Percentiles rank a stretch among this genome's conserved stretches.
Conservation (phyloP, 2,888 invertebrate species). For the Pyrgus malvae region DNA sequence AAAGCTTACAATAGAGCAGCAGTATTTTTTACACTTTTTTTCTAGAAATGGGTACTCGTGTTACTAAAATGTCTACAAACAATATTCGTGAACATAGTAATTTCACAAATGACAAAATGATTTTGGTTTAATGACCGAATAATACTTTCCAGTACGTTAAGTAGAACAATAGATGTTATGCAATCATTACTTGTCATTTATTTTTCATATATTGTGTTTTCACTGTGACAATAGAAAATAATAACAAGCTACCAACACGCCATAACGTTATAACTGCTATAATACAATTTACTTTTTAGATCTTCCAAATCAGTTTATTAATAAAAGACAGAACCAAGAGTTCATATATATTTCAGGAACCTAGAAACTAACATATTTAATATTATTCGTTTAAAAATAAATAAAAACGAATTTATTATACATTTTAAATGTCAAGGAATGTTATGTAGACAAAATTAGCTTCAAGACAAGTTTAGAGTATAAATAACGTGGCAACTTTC, state of each 20-base stretch:
- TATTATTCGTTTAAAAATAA: too few relatives aligned
- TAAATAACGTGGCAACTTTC: neutral
- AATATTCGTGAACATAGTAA: constrained; percentile 19
- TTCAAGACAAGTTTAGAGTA: neutral
- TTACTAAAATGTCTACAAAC: neutral
- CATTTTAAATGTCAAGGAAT: too few relatives aligned
- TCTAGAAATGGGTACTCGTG: too few relatives aligned
- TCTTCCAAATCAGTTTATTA: too few relatives aligned
- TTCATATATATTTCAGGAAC: too few relatives aligned
- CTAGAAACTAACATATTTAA: too few relatives aligned
- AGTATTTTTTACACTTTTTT: neutral
- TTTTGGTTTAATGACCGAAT: constrained; percentile 44
- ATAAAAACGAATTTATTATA: too few relatives aligned
- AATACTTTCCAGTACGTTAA: constrained; percentile 32
- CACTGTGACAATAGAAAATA: constrained; percentile 1
- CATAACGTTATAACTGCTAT: too few relatives aligned
- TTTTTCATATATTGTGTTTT: constrained; percentile 1
- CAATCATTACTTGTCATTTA: constrained; percentile 28
- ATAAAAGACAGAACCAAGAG: too few relatives aligned
- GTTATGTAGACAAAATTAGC: too few relatives aligned
- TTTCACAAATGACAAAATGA: constrained; percentile 44
- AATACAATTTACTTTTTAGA: too few relatives aligned
- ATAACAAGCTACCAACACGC: too few relatives aligned
- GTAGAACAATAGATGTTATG: constrained; percentile 38
- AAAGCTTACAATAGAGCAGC: neutral